Evolutionary conservation across 2,888 invertebrate genomes (phyloP), one percentile per base, ranked within the genome.

Genomic region (Caenorhabditis virilis): DNA sequence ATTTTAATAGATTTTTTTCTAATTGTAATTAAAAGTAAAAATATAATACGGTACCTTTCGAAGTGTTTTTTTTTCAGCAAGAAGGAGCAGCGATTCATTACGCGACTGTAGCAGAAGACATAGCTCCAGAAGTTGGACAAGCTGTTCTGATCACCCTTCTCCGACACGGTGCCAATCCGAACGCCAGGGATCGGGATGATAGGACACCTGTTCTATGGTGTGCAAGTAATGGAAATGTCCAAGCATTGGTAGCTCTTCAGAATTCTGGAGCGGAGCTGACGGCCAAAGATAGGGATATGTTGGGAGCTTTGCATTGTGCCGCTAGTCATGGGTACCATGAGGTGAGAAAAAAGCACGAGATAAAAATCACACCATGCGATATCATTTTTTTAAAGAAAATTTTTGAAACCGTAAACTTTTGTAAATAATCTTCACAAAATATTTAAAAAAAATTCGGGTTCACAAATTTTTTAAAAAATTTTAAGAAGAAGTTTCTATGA

Each of bases 31-130:
- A n/a, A n/a, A n/a, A n/a, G n/a, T n/a, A n/a, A n/a, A n/a, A n/a
- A n/a, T n/a, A n/a, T n/a, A n/a, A n/a, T n/a, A n/a, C n/a, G n/a
- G n/a, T n/a, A n/a, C n/a, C n/a, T n/a, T n/a, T n/a, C n/a, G n/a
- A n/a, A n/a, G n/a, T 38, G 52, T 56, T 25, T 20, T 7, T 7
- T 27, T 45, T 45, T 27, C 52, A 63, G 74, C 93, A 95, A 84
- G 92, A 93, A 20, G 97, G 97, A 7, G 92, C 91, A 79, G 95
- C 98, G 0, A 86, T 98, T 54, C 98, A 98, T 85, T 98, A 98
- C 85, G 95, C 97, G 0, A 94, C 95, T 85, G 93, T 95, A 90
- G 92, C 48, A 7, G 75, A 74, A 20, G 80, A 78, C 33, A 50
- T 75, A 6, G 66, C 74, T 2, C 43, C 59, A 16, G 70, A 77